Conservation (phyloP, 2,113 vertebrate genomes). For the Neodontobutis hainanensis region DNA sequence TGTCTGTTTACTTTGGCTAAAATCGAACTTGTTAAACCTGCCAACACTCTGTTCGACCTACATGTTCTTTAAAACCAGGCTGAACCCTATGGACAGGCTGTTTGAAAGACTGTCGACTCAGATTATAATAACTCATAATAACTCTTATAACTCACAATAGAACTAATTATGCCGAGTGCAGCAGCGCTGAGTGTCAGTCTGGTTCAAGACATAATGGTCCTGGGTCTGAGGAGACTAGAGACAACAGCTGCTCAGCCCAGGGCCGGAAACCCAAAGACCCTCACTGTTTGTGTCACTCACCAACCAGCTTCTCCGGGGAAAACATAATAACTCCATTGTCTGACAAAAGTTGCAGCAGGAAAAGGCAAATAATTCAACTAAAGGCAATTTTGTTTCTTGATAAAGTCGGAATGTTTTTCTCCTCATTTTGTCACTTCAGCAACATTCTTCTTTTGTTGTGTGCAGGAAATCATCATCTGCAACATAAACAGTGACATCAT, state of each 20-base stretch:
- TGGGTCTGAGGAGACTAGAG: slow-evolving; percentile 7
- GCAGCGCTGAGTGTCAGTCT: not conserved
- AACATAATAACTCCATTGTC: slow-evolving; percentile 20
- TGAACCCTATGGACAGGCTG: not conserved
- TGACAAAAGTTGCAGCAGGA: slow-evolving; percentile 6
- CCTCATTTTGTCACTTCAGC: no score
- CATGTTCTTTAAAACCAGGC: not conserved
- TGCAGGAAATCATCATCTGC: no score
- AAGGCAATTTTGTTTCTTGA: not conserved
- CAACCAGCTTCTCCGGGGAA: slow-evolving; percentile 7
- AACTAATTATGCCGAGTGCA: slow-evolving; percentile 25
- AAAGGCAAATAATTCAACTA: slow-evolving; percentile 9
- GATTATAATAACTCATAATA: no score
- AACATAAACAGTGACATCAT: no score
- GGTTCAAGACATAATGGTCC: slow-evolving; percentile 31
- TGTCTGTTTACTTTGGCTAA: not conserved
- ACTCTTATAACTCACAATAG: no score
- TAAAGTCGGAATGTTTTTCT: no score
- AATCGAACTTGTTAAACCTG: not conserved
- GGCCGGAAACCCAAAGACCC: not conserved
- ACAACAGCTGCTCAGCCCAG: slow-evolving; percentile 22
- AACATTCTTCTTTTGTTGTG: no score
- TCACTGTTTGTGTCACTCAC: slow-evolving; percentile 31
- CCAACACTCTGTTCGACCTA: not conserved
- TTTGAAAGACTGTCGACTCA: slow-evolving; percentile 8